Conservation (phyloP, 2,797 vertebrate species). For the Catostomus latipinnis region DNA sequence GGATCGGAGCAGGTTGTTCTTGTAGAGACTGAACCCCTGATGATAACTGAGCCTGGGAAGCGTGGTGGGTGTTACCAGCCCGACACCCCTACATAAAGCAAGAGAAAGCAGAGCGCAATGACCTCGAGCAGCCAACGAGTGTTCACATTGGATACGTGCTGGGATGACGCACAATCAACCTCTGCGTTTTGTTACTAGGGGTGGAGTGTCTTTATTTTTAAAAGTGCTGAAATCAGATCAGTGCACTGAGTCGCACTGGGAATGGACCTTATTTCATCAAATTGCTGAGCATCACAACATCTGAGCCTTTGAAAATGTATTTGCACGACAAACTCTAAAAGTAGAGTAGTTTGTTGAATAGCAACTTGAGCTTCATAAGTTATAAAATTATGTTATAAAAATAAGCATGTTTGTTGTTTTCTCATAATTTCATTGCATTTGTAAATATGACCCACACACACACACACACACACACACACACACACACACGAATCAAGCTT, state of each 20-base stretch:
- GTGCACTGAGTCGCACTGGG: conserved; percentile 6
- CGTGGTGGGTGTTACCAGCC: conserved; percentile 83
- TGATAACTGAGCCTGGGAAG: conserved; percentile 85
- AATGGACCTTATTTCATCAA: conserved; percentile 24
- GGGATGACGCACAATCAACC: conserved; percentile 48
- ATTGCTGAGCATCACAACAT: conserved; percentile 21
- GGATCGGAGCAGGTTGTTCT: conserved; percentile 80
- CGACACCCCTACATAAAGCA: conserved; percentile 72
- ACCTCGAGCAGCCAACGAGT: conserved; percentile 45
- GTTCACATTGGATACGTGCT: conserved; percentile 56
- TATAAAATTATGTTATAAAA: background rate
- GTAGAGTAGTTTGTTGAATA: background rate
- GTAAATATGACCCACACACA: background rate
- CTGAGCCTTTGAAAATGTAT: conserved; percentile 3
- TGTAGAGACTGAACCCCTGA: conserved; percentile 84
- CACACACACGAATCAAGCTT: background rate
- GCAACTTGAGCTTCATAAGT: background rate
- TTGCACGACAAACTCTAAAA: background rate
- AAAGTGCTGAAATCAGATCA: conserved; percentile 52
- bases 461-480: background rate
- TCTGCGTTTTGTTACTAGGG: conserved; percentile 44
- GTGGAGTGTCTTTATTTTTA: conserved; percentile 45
- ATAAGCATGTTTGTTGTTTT: background rate
- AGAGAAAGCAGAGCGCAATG: conserved; percentile 41
- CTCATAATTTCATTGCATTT: background rate